These are phyloP conservation scores for Tichodroma muraria DNA, from an alignment of 2,113 vertebrate species.

Conservation along the genomic window DNA sequence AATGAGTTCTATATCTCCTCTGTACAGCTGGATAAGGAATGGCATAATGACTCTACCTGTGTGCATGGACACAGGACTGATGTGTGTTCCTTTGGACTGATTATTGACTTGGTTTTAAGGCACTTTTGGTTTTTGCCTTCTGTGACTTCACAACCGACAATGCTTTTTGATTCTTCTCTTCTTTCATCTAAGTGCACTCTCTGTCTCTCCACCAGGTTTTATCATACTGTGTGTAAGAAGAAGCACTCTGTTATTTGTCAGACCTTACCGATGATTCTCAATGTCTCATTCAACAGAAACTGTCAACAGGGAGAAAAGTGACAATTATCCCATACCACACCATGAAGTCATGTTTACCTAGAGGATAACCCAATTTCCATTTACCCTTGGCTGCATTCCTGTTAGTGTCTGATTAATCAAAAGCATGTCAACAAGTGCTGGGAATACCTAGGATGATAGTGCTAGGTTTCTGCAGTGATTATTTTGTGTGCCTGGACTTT, in stretches of 20 bases:
- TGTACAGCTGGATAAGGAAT: not conserved
- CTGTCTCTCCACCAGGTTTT: not conserved
- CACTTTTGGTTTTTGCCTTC: not conserved
- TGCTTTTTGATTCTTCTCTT: not conserved
- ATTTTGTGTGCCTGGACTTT: not conserved
- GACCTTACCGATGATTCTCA: not conserved
- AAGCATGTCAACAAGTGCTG: not conserved
- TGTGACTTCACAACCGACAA: not conserved
- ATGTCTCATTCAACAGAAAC: not conserved
- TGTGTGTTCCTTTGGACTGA: rapidly evolving
- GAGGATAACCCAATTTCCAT: not conserved
- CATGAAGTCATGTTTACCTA: not conserved
- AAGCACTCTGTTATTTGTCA: not conserved
- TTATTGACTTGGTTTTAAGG: not conserved
- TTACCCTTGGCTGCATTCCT: not conserved
- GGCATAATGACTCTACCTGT: not conserved
- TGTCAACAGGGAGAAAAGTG: not conserved
- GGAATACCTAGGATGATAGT: not conserved
- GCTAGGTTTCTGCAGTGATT: not conserved
- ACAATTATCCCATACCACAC: not conserved
- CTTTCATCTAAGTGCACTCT: not conserved
- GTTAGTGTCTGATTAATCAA: not conserved
- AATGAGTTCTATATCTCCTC: not conserved
- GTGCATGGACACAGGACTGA: not conserved
- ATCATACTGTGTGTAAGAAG: not conserved